Evolutionary conservation across 2,113 vertebrate species (phyloP).

Genomic region (Sinosuthora webbiana): DNA sequence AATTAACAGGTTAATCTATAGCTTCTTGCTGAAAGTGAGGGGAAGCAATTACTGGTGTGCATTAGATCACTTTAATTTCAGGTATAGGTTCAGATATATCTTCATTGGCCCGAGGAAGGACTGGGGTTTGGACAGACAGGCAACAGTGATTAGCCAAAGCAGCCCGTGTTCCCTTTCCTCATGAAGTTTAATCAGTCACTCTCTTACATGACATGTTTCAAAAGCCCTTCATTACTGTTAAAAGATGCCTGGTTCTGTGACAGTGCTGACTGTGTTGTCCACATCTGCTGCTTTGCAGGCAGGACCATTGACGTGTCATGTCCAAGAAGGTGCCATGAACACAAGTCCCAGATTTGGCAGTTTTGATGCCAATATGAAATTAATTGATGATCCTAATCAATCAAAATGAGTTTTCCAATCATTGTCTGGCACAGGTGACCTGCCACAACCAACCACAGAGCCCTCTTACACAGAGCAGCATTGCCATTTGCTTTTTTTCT

Average conservation of each 20-base stretch:
- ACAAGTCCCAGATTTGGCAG: background rate
- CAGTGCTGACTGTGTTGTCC: background rate
- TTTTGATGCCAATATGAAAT: background rate
- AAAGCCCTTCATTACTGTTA: constrained; percentile 42
- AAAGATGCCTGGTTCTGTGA: background rate
- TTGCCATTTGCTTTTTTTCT: background rate
- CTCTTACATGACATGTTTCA: constrained; percentile 39
- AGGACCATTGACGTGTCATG: background rate
- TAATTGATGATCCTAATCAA: background rate
- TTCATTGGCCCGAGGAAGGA: background rate
- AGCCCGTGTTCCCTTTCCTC: constrained; percentile 1
- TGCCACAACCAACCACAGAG: background rate
- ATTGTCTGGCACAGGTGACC: background rate
- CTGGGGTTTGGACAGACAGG: background rate
- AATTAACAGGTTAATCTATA: constrained; percentile 62
- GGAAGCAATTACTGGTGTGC: constrained; percentile 20
- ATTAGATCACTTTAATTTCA: constrained; percentile 56
- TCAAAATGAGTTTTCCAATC: background rate
- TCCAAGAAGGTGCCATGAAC: background rate
- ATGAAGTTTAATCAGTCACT: constrained; percentile 56
- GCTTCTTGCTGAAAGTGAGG: constrained; percentile 20
- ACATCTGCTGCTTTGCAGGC: background rate
- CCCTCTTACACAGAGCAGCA: background rate
- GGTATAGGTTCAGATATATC: background rate
- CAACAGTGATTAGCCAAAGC: constrained; percentile 56